Conservation (phyloP, 2,113 vertebrate species). For the Cinclus mexicanus region DNA sequence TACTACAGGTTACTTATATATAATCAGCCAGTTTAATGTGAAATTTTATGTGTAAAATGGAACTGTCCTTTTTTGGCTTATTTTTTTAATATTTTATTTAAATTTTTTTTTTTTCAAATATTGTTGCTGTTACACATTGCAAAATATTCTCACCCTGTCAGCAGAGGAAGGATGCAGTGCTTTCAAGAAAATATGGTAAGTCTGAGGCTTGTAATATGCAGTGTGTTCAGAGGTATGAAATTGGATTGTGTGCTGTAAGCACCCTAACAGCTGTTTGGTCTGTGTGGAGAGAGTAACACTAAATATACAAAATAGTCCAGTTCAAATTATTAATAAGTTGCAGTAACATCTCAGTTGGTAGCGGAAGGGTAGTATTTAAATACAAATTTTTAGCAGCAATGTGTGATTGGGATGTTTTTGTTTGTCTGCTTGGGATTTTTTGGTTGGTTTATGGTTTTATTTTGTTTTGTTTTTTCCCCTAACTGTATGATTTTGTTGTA, state of each 20-base stretch:
- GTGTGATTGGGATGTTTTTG: accelerated
- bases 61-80: background rate
- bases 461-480: background rate
- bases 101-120: background rate
- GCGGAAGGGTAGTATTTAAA: background rate
- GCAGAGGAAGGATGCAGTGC: background rate
- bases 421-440: background rate
- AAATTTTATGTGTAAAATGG: background rate
- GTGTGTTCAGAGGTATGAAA: background rate
- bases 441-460: background rate
- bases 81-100: too few species aligned
- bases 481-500: background rate
- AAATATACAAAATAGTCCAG: background rate
- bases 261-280: background rate
- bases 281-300: background rate
- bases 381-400: background rate
- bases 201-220: background rate
- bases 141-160: background rate
- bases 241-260: background rate
- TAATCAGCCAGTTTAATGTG: background rate
- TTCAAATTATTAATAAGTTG: background rate
- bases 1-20: background rate
- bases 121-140: background rate
- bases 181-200: background rate
- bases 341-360: background rate